Conservation (phyloP, 1,140 invertebrate species). For the Drosophila sulfurigaster region DNA sequence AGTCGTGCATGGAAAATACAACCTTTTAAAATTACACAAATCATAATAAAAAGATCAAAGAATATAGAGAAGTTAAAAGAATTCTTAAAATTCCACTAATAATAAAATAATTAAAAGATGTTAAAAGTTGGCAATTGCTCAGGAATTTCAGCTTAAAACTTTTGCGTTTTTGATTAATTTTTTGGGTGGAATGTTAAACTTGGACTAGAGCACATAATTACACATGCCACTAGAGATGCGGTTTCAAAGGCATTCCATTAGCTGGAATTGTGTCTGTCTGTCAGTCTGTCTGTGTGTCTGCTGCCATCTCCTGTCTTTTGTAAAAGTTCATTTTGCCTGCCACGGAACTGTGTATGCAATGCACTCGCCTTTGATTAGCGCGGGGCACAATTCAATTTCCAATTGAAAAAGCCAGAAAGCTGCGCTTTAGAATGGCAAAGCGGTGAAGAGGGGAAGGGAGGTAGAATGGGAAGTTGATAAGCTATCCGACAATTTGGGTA, state of each 20-base stretch:
- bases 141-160: conserved; percentile 1
- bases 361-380: conserved; percentile 33
- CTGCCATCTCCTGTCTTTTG: conserved; percentile 2
- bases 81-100: too few relatives aligned
- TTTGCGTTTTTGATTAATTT: neutral
- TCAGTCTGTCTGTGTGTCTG: too few relatives aligned
- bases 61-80: too few relatives aligned
- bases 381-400: conserved; percentile 38
- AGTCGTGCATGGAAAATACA: neutral
- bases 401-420: conserved; percentile 24
- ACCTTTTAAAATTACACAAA: neutral
- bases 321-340: conserved; percentile 8
- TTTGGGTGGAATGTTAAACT: neutral
- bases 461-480: conserved; percentile 39
- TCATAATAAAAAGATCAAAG: neutral
- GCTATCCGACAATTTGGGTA: conserved; percentile 59
- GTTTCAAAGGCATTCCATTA: conserved; percentile 34
- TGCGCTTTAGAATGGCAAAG: too few relatives aligned
- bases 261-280: neutral
- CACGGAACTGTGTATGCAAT: neutral
- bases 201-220: conserved; percentile 1
- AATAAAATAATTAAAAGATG: too few relatives aligned
- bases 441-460: neutral
- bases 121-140: neutral
- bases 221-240: neutral